Conservation (phyloP, 2,888 invertebrate genomes). For the Drosophila antonietae region DNA sequence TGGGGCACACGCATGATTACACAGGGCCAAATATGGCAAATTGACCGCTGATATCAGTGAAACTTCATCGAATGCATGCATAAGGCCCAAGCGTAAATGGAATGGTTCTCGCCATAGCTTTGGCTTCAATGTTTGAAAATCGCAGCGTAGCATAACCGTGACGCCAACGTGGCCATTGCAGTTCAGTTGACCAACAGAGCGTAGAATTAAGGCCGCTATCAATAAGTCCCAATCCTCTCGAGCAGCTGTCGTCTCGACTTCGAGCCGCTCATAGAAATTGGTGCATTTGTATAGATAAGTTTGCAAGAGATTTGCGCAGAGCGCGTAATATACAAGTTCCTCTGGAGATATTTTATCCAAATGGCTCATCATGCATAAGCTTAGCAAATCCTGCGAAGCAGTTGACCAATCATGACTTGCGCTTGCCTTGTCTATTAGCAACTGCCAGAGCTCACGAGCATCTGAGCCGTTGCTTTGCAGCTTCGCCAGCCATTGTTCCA, state of each 20-base stretch:
- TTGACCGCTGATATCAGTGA: slow-evolving; percentile 90
- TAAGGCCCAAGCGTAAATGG: slow-evolving; percentile 64
- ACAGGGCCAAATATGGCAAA: slow-evolving; percentile 92
- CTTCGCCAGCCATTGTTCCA: slow-evolving; percentile 85
- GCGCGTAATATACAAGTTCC: slow-evolving; percentile 83
- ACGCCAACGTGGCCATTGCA: slow-evolving; percentile 89
- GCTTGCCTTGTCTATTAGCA: slow-evolving; percentile 26
- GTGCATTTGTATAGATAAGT: slow-evolving; percentile 88
- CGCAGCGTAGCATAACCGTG: slow-evolving; percentile 63
- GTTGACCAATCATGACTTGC: background rate
- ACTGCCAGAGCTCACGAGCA: slow-evolving; percentile 61
- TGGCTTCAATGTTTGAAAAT: slow-evolving; percentile 47
- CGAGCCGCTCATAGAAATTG: slow-evolving; percentile 87
- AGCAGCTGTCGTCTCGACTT: slow-evolving; percentile 61
- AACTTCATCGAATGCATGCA: slow-evolving; percentile 76
- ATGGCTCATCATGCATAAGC: slow-evolving; percentile 87
- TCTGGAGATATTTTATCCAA: slow-evolving; percentile 88
- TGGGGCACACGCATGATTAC: slow-evolving; percentile 97
- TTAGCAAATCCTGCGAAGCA: slow-evolving; percentile 47
- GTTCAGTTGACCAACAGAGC: slow-evolving; percentile 92
- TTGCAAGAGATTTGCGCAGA: slow-evolving; percentile 87
- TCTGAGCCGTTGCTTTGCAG: slow-evolving; percentile 22
- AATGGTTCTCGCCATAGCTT: slow-evolving; percentile 70
- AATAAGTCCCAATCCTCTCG: slow-evolving; percentile 83
- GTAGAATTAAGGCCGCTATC: slow-evolving; percentile 89